Percentiles rank a stretch among this genome's conserved stretches.
Conservation (phyloP, 2,113 vertebrate species). For the Pluvianellus socialis region DNA sequence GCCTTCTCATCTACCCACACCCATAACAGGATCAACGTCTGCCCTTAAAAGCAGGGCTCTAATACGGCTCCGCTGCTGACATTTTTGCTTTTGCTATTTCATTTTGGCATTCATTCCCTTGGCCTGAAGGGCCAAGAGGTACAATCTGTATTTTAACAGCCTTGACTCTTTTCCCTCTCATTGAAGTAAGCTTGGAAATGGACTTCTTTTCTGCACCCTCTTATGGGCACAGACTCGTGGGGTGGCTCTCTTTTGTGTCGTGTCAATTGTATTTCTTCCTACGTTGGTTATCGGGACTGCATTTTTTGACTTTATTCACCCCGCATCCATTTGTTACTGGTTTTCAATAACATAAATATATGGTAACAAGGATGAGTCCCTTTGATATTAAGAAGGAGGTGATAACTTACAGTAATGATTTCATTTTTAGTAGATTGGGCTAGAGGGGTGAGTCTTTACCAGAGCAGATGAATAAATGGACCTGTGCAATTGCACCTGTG, state of each 20-base stretch:
- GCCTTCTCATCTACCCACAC: neutral
- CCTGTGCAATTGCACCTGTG: neutral
- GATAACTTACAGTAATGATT: neutral
- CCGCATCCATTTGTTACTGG: neutral
- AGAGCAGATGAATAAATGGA: neutral
- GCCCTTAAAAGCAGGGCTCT: neutral
- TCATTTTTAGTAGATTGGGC: neutral
- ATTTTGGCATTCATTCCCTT: neutral
- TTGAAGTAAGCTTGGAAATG: neutral
- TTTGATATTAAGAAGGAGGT: neutral
- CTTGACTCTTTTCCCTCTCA: neutral
- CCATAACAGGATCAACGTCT: neutral
- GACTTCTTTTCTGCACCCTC: neutral
- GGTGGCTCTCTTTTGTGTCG: neutral
- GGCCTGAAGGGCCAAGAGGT: neutral
- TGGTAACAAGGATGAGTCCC: neutral
- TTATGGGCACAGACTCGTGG: neutral
- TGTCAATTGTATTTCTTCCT: neutral
- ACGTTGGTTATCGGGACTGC: neutral
- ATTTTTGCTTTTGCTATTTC: neutral
- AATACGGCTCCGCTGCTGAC: neutral
- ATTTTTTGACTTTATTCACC: neutral
- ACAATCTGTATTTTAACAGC: neutral
- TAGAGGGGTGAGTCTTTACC: neutral
- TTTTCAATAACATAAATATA: neutral